phyloP scores from a whole-genome alignment of 2,797 vertebrate genomes.

The Lepidocolaptes lacrymiger region DNA sequence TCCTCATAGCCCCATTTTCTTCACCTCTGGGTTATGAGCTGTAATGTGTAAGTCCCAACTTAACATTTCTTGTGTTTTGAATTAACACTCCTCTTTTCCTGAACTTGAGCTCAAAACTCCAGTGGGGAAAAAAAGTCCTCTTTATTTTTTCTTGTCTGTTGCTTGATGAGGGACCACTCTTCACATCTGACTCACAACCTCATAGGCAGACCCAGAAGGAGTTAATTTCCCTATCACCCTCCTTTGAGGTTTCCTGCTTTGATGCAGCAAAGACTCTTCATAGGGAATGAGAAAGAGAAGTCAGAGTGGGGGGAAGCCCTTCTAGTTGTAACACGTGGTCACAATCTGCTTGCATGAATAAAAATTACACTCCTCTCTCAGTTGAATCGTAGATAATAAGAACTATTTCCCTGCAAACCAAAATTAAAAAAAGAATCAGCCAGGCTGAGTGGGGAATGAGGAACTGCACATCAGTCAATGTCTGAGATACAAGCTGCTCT shows the following conservation, averaged over 20 bases:
- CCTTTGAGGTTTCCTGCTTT: constrained; percentile 60
- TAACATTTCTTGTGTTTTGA: neutral
- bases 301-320: neutral
- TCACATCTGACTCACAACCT: constrained; percentile 21
- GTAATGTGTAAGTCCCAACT: neutral
- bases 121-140: neutral
- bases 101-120: neutral
- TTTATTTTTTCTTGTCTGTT: constrained; percentile 29
- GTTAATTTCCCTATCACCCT: constrained; percentile 10
- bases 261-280: neutral
- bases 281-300: neutral
- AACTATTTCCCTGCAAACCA: neutral
- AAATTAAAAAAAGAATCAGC: neutral
- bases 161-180: constrained; percentile 29
- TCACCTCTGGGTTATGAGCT: neutral
- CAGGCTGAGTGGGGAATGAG: neutral
- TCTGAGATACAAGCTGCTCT: neutral
- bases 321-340: neutral
- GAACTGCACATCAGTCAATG: neutral
- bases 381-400: neutral
- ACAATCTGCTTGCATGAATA: neutral
- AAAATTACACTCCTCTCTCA: neutral
- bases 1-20: neutral
- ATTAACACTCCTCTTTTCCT: neutral
- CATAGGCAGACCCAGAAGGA: neutral